Base-by-base conservation (phyloP, 1,140 invertebrate genomes). In the Caerostris darwini region DNA sequence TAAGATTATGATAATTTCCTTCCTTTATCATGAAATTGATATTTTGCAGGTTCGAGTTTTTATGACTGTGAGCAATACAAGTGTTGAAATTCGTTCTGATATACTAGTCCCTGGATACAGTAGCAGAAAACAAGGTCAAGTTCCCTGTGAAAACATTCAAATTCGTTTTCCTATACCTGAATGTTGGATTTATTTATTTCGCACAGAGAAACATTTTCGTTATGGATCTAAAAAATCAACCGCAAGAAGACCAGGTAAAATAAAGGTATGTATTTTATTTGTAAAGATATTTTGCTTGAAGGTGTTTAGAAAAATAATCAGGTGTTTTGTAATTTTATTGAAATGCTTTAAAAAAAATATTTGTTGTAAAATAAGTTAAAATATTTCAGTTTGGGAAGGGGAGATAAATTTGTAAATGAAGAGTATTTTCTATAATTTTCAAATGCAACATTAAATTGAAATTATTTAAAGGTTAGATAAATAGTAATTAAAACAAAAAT, bases 151-250 rank as follows among this genome's bases (percentile, higher is more conserved):
- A 96, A 99, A 99, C 96, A 99, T 99, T 71, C 98, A 98, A 95
- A 98, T 99, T 67, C 97, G 98, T 90, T 99, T 99, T 96, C 99
- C 99, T 6, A 99, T 99, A 95, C 99, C 99, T 54, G 99, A 99
- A 96, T 98, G 98, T 95, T 99, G 99, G 99, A 99, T 99, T 95
- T 99, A 99, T 96, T 97, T 99, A 95, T 99, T 99, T 96, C 97
- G 99, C 94, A 99, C 99, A 34, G 99, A 99, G 96, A 99, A 99
- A 95, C 98, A 99, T 96, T 99, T 99, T 96, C 97, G 99, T 95
- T 99, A 99, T 96, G 99, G 99, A n/a, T 99, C 99, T 5, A 98
- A 99, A 0, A 99, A 99, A 96, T 99, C 99, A 1, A 98, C 99
- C 34, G 98, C 99, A 95, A 97, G 99, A 96, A 97, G 97, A 95